Evolutionary conservation across 1,140 invertebrate species (phyloP), one percentile per base, ranked within the genome.

Genomic region (Catajapyx aquilonaris): DNA sequence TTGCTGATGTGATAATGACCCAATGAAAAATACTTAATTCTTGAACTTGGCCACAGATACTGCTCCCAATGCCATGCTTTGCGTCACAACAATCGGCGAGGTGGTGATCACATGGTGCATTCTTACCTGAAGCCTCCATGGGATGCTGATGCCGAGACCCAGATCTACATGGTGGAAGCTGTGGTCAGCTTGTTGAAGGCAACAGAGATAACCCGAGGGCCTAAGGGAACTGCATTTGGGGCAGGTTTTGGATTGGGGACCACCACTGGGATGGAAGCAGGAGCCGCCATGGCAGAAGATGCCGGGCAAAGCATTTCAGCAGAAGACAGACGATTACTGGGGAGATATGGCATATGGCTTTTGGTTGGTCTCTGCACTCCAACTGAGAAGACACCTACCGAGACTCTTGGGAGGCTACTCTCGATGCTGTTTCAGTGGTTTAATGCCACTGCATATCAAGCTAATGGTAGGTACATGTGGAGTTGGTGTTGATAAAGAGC

Each of bases 341-440:
- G 88, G 44, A 69, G 81, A 41, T 98, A 95, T 57, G 94, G 93
- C 3, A 84, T 97, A 34, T 97, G 91, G 90, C 55, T 98, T 39
- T 68, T 97, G 44, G 85, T 94, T 21, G 87, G 88, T 28, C 68
- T 95, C 41, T 95, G 88, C 57, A 80, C 79, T 7, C 85, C 86
- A 15, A 76, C 73, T 41, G 65, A 77, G 28, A 55, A 66, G 34
- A 66, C 87, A n/a, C 78, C 84, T 4, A 62, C 77, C 51, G 81
- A 91, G 57, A 74, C 87, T 21, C 64, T 97, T 22, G 88, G 90
- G 15, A 66, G 91, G 46, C 68, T 98, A 44, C 64, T 98, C 19
- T 83, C 85, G 37, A 91, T 93, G 69, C 67, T 98, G 37, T 97
- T 97, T 64, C 88, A 97, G 60, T 98, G 94, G 94, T 98, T 97